Conservation (phyloP, 1,140 invertebrate genomes). For the Dendrolimus kikuchii region DNA sequence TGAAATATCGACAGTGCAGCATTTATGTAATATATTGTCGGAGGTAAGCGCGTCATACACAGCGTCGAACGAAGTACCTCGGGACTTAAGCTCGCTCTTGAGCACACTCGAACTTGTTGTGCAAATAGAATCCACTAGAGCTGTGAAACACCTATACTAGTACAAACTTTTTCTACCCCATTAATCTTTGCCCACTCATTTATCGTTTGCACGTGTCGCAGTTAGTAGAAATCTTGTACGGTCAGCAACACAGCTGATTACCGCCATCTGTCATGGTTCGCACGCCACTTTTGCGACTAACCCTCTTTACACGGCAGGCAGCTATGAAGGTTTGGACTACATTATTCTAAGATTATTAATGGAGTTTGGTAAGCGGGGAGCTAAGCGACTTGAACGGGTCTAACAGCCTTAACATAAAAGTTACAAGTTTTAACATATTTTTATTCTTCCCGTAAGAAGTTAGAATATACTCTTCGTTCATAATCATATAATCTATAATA, state of each 20-base stretch:
- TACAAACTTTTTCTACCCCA: slow-evolving; percentile 34
- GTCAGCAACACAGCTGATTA: slow-evolving; percentile 14
- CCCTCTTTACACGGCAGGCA: too few relatives aligned
- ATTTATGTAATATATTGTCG: slow-evolving; percentile 7
- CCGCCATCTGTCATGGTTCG: slow-evolving; percentile 9
- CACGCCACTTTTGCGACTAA: background rate
- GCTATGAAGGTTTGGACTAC: too few relatives aligned
- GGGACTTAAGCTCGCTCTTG: too few relatives aligned
- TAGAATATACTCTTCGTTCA: too few relatives aligned
- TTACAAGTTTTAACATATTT: too few relatives aligned
- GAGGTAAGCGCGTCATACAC: background rate
- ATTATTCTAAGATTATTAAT: too few relatives aligned
- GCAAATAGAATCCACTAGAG: slow-evolving; percentile 17
- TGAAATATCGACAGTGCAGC: slow-evolving; percentile 1
- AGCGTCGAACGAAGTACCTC: too few relatives aligned
- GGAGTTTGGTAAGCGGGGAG: too few relatives aligned
- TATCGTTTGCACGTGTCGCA: slow-evolving; percentile 33
- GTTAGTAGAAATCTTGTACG: slow-evolving; percentile 23
- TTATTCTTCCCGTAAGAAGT: too few relatives aligned
- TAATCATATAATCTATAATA: too few relatives aligned
- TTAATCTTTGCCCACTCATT: slow-evolving; percentile 39
- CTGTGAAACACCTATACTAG: slow-evolving; percentile 20
- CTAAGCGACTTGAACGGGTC: too few relatives aligned
- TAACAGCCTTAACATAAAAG: too few relatives aligned
- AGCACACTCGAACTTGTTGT: slow-evolving; percentile 11